phyloP scores from a whole-genome alignment of 2,113 vertebrate genomes.

The Suricata suricatta region DNA sequence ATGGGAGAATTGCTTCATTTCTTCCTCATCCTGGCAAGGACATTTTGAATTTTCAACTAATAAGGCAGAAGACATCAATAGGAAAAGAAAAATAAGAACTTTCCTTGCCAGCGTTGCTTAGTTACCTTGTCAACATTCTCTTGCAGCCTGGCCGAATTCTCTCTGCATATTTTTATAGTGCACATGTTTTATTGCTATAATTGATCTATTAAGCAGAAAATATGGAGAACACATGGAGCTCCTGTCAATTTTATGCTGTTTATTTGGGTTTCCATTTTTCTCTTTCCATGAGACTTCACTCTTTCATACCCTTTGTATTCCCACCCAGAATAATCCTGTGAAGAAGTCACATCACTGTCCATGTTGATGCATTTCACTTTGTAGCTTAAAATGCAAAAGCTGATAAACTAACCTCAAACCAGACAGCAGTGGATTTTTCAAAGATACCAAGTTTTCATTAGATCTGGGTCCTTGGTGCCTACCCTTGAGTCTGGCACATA shows the following conservation, averaged over 20 bases:
- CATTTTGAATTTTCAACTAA: slow-evolving; percentile 52
- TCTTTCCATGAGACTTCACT: slow-evolving; percentile 17
- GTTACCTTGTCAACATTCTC: slow-evolving; percentile 63
- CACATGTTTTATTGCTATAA: slow-evolving; percentile 65
- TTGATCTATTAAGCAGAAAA: slow-evolving; percentile 27
- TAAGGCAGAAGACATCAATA: slow-evolving; percentile 51
- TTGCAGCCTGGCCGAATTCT: neutral
- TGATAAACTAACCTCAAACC: neutral
- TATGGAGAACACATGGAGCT: neutral
- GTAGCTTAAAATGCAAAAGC: neutral
- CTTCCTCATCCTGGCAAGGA: slow-evolving; percentile 36
- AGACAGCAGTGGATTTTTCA: slow-evolving; percentile 14
- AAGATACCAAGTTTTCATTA: slow-evolving; percentile 18
- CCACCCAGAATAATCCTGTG: neutral
- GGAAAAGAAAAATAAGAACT: slow-evolving; percentile 64
- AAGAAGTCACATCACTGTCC: neutral
- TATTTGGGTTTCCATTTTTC: slow-evolving; percentile 62
- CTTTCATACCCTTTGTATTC: neutral
- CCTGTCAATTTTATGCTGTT: slow-evolving; percentile 46
- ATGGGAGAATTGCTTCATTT: slow-evolving; percentile 18
- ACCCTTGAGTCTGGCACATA: neutral
- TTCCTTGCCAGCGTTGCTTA: slow-evolving; percentile 54
- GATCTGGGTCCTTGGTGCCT: neutral
- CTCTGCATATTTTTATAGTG: slow-evolving; percentile 68
- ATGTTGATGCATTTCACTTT: neutral